Conservation (phyloP, 2,797 vertebrate species). For the Todus mexicanus region DNA sequence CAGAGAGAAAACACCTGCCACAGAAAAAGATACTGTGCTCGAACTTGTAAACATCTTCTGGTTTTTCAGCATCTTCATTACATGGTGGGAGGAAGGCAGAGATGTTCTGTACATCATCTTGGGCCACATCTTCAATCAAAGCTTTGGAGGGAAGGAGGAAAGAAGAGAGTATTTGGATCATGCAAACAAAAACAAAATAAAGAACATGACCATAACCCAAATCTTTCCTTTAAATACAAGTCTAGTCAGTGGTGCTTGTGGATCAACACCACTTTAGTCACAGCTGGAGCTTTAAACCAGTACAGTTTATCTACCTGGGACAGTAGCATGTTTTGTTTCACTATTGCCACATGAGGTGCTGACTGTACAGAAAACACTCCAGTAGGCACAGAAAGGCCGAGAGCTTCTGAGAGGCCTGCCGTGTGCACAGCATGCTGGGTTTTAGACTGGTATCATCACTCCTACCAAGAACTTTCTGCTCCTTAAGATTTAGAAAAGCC, state of each 20-base stretch:
- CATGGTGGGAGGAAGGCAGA: slow-evolving; percentile 83
- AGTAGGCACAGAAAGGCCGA: background rate
- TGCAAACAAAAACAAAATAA: background rate
- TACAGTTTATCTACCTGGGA: background rate
- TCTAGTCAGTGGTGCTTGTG: background rate
- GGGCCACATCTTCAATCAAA: slow-evolving; percentile 82
- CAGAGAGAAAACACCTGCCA: background rate
- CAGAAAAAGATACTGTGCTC: slow-evolving; percentile 87
- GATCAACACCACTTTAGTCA: background rate
- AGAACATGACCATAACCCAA: background rate
- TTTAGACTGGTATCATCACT: background rate
- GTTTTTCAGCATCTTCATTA: slow-evolving; percentile 76
- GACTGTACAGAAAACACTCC: background rate
- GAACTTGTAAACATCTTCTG: slow-evolving; percentile 86
- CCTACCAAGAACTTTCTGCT: background rate
- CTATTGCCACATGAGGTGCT: background rate
- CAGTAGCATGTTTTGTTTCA: background rate
- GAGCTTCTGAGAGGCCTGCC: background rate
- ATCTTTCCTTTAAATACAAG: background rate
- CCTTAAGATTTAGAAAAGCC: background rate
- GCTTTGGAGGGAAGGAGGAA: slow-evolving; percentile 66
- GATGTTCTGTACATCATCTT: slow-evolving; percentile 63
- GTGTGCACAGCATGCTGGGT: background rate
- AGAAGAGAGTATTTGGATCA: background rate
- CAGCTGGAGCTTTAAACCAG: background rate